Conservation (phyloP, 2,797 vertebrate species). For the Lepilemur ruficaudatus region DNA sequence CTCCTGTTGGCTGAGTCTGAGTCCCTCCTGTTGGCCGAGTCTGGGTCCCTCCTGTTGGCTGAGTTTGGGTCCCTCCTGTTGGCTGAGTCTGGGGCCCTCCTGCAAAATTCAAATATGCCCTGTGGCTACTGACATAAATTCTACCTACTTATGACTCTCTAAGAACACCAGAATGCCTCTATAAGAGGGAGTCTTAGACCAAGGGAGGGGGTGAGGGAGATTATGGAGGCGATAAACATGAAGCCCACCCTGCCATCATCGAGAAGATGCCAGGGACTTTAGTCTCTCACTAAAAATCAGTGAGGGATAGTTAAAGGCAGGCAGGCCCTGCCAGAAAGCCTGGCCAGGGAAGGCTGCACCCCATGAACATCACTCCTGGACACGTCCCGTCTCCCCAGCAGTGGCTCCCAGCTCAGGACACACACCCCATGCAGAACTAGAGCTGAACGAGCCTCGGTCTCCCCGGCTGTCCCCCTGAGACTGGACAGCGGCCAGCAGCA, state of each 20-base stretch:
- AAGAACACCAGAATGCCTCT: background rate
- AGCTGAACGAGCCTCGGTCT: fast-evolving
- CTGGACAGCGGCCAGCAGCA: background rate
- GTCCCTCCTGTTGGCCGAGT: background rate
- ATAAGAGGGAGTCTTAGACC: background rate
- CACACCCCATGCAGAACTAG: fast-evolving
- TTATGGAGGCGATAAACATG: fast-evolving
- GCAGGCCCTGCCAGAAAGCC: background rate
- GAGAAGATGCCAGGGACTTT: fast-evolving
- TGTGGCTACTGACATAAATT: background rate
- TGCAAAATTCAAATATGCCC: background rate
- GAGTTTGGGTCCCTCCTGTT: background rate
- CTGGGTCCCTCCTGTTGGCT: background rate
- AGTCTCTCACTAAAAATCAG: fast-evolving
- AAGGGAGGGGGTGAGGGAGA: background rate
- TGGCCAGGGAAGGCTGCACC: fast-evolving
- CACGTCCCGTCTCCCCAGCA: fast-evolving
- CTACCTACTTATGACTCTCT: background rate
- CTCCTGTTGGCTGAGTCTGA: background rate
- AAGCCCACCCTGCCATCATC: fast-evolving
- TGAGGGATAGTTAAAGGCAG: background rate
- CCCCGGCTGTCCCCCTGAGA: fast-evolving
- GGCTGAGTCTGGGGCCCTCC: background rate
- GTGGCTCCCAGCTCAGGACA: fast-evolving
- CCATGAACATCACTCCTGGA: background rate